Evolutionary conservation across 2,888 invertebrate species (phyloP), one percentile per base, ranked within the genome.

Genomic region (Thelaira solivaga): DNA sequence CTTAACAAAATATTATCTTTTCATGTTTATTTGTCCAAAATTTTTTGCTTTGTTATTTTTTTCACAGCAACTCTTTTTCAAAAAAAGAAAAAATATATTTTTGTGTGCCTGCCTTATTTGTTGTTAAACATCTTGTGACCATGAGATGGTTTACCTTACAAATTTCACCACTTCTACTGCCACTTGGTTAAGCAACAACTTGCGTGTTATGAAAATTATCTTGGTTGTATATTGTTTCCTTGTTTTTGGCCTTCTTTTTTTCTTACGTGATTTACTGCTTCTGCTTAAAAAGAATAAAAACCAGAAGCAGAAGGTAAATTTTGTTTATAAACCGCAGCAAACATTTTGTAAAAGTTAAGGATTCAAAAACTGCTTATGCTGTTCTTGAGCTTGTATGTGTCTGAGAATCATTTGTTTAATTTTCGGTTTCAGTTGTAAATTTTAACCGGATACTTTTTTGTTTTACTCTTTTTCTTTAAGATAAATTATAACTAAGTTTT

Each of bases 1-100:
- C 51, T 36, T 29, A 69, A 78, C 74, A 59, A 78, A 71, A 47
- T 78, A 74, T 74, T 51, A 64, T 53, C 18, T 31, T 61, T 69
- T 74, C 73, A 74, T 61, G 78, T 59, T 74, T 65, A 49, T 22
- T 69, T 24, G 34, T 55, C 64, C 53, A 22, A 39, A 34, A 61
- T 53, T 43, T 69, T 65, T 43, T 49, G 49, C 51, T 43, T 59
- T 53, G n/a, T 13, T 29, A 20, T 20, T 11, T 31, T 49, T 5
- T 59, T 39, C 13, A 24, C 31, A 20, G 13, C 7, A 18, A 29
- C 18, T 51, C 22, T 55, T 45, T 55, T n/a, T n/a, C n/a, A n/a
- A n/a, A n/a, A n/a, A n/a, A n/a, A n/a, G n/a, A n/a, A n/a, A n/a
- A n/a, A n/a, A n/a, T n/a, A n/a, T n/a, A n/a, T n/a, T n/a, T n/a